phyloP scores from a whole-genome alignment of 1,140 invertebrate species.

The Mya arenaria region DNA sequence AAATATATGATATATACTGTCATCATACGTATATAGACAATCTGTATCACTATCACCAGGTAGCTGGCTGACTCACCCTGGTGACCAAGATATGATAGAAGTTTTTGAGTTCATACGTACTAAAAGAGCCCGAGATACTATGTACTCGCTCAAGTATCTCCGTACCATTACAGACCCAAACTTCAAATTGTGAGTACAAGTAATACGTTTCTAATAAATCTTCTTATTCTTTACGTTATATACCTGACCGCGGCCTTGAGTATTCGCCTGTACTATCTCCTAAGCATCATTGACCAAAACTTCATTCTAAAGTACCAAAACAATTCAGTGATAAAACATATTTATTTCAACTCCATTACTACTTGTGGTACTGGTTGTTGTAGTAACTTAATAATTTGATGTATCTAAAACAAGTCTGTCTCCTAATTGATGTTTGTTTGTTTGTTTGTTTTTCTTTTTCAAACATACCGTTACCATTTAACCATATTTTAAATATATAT shows the following conservation, averaged over 20 bases:
- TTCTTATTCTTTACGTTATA: background rate
- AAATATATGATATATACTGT: no score
- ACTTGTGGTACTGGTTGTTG: no score
- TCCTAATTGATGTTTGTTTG: background rate
- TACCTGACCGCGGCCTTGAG: background rate
- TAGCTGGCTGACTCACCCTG: conserved; percentile 17
- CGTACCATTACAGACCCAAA: conserved; percentile 19
- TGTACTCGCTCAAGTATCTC: background rate
- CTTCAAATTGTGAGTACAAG: background rate
- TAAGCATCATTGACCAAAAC: background rate
- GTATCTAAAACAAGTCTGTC: background rate
- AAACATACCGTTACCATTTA: background rate
- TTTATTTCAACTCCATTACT: background rate
- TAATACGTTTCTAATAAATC: background rate
- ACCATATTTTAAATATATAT: background rate
- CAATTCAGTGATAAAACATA: no score
- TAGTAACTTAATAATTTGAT: no score
- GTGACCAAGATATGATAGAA: conserved; percentile 14
- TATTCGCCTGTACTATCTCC: no score
- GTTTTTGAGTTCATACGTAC: conserved; percentile 3
- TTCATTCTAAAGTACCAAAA: background rate
- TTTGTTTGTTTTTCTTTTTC: background rate
- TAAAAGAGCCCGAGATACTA: no score
- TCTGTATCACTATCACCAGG: background rate
- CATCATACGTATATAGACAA: no score